Evolutionary conservation across 2,888 invertebrate genomes (phyloP).

Genomic region (Mantis religiosa): DNA sequence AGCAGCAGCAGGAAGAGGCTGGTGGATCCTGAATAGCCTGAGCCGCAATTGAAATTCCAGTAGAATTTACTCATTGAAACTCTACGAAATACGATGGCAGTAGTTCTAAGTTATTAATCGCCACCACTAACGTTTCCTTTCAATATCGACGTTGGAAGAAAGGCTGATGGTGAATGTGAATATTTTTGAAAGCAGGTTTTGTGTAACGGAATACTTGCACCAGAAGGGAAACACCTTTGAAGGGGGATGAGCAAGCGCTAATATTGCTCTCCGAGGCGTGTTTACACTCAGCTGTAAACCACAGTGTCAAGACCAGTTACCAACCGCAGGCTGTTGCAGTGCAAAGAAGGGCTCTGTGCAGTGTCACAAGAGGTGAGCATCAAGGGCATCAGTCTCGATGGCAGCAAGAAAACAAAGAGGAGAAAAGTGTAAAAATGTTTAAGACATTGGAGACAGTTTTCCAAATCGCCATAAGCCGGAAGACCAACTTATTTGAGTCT

Average conservation of each 20-base stretch:
- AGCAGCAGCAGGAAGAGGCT: not conserved
- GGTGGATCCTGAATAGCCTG: not conserved
- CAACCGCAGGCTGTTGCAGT: not conserved
- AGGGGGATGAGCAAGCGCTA: not conserved
- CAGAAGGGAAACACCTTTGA: not conserved
- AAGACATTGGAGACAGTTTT: too few species aligned
- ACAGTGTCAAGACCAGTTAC: not conserved
- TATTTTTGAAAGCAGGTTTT: not conserved
- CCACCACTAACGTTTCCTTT: not conserved
- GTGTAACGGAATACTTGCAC: not conserved
- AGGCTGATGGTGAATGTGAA: not conserved
- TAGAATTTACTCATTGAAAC: not conserved
- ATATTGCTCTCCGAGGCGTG: not conserved
- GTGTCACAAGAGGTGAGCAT: not conserved
- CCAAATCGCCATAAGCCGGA: too few species aligned
- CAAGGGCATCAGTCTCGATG: too few species aligned
- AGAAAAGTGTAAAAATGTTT: too few species aligned
- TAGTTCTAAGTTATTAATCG: not conserved
- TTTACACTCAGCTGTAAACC: not conserved
- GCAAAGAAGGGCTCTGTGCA: not conserved
- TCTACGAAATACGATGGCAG: too few species aligned
- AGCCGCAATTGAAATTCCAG: not conserved
- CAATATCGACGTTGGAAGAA: not conserved
- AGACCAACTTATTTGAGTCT: too few species aligned
- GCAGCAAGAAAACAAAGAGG: too few species aligned